Evolutionary conservation across 2,113 vertebrate genomes (phyloP).

Genomic region (Grallaria varia): DNA sequence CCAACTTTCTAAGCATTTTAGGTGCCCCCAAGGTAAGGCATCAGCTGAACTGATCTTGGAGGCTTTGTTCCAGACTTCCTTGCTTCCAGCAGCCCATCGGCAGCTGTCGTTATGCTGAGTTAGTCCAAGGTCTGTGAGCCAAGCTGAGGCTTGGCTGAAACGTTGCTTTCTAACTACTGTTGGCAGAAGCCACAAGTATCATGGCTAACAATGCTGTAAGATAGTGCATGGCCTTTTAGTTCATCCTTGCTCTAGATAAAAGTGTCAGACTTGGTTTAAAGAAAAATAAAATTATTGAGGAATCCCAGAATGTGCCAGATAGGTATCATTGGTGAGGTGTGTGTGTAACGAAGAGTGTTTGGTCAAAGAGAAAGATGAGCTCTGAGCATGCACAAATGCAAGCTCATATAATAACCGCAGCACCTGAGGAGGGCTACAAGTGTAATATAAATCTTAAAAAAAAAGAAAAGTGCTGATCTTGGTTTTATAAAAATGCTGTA

Average conservation of each 20-base stretch:
- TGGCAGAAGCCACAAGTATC: not conserved
- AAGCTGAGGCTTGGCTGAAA: not conserved
- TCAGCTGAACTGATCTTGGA: not conserved
- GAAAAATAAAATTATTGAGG: not conserved
- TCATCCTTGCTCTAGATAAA: not conserved
- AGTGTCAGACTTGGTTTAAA: not conserved
- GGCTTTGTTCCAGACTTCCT: not conserved
- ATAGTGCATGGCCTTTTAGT: not conserved
- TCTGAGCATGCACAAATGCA: not conserved
- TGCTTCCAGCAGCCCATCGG: not conserved
- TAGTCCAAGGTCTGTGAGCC: not conserved
- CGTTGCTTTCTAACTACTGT: not conserved
- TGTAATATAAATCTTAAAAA: not conserved
- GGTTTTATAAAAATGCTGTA: not conserved
- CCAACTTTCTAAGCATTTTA: not conserved
- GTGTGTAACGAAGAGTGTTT: not conserved
- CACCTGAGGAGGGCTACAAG: not conserved
- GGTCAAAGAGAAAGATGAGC: not conserved
- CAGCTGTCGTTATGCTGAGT: rapidly evolving
- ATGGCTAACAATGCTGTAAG: not conserved
- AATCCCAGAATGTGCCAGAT: not conserved
- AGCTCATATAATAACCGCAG: not conserved
- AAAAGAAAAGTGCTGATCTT: not conserved
- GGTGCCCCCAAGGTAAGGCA: not conserved
- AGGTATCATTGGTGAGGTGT: not conserved